Base-by-base conservation (phyloP, 2,113 vertebrate genomes). In the Meleagris gallopavo region DNA sequence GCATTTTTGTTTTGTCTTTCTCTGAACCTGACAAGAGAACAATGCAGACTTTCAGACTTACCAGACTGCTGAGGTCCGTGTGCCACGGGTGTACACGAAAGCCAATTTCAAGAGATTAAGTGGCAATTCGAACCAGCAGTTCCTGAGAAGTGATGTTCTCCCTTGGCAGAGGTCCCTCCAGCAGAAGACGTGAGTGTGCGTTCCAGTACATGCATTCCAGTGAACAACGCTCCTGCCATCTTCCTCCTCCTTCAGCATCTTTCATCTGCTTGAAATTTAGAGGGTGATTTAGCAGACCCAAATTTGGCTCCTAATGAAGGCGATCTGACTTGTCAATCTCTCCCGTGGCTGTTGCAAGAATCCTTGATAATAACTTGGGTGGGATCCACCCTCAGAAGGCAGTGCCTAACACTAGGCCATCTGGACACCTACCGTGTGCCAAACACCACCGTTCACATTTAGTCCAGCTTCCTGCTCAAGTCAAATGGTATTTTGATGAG, bases 231-330 rank as follows among this genome's bases (percentile, higher is more conserved):
- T 55, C 62, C 90, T 80, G 16, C 46, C 64, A 11, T 77, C 71
- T 78, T 90, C 73, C 81, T 81, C 38, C 73, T 73, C 30, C 76
- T 90, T 93, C 61, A 17, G 3, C 43, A 34, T 85, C 88, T 55
- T 80, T 50, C 85, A 88, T 86, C 77, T 93, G 91, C 87, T 93
- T 75, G 76, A 85, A 92, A 88, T 92, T 86, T 70, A 60, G 78
- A 65, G 62, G 85, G 55, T 86, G 90, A 88, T 90, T 91, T 54
- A 83, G 55, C 77, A 74, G 86, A 78, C 73, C 83, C 80, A 32
- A 34, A 69, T 90, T 78, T 90, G 83, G 85, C 86, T 95, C 21
- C 85, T 57, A 50, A 70, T 4, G 0, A 82, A 87, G 67, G 48
- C 9, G 0, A 58, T 70, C 72, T 40, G 64, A 18, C 60, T 88